Base-by-base conservation (phyloP, 2,888 invertebrate species). In the Halictus quadricinctus region DNA sequence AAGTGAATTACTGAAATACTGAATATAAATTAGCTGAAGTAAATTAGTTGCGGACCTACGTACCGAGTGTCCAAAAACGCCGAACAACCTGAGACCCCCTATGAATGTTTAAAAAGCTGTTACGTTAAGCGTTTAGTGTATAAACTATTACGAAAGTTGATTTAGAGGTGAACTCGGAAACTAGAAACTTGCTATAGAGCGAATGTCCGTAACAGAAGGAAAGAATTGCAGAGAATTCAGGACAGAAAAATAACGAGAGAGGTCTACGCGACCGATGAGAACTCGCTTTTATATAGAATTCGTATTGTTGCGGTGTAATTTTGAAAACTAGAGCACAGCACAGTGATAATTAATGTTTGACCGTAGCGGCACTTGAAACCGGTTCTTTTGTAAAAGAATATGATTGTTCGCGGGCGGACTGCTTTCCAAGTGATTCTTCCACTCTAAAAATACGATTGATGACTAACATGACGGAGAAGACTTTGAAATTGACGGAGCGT, bases 401-500 rank as follows among this genome's bases (percentile, higher is more conserved):
- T 50, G 36, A 69, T 69, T 50, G 41, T 76, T 48, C 76, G 29
- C 64, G 66, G 60, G 48, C 36, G 48, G 7, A 41, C 29, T 50
- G 66, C 36, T 50, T 69, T 66, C 66, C 76, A 48, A 48, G 69
- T 50, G 76, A 66, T 69, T 50, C 48, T 76, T 66, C 66, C 66
- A 29, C 46, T 76, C 76, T 76, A 76, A 76, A 76, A 76, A 76
- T 76, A 76, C 66, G 69, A 76, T 50, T 18, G 69, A 50, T 50
- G 76, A 76, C 66, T 48, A 69, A 76, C 46, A 18, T 25, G 3
- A 2, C 72, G n/a, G 48, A 54, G 54, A 54, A 50, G 66, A 76
- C 69, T 76, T 76, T 76, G 66, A 69, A 69, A 76, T 76, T 69
- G 66, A 69, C 41, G 76, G 29, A 69, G 76, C 50, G 50, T 41